phyloP scores from a whole-genome alignment of 2,888 invertebrate genomes.

The Globia sparganii region DNA sequence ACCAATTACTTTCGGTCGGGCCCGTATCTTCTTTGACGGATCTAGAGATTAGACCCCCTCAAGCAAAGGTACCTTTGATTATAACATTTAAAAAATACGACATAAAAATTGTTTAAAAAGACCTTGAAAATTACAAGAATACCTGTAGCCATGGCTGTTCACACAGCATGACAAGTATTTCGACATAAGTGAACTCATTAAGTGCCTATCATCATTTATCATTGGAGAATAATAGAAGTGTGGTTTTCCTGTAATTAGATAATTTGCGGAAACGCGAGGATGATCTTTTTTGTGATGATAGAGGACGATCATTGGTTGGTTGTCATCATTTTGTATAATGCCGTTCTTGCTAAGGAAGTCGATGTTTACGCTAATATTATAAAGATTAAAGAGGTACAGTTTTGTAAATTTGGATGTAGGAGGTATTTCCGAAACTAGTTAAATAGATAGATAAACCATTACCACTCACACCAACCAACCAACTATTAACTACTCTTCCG shows the following conservation, averaged over 20 bases:
- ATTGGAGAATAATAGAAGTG: constrained; percentile 36
- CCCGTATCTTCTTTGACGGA: too few relatives aligned
- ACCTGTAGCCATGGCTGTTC: not conserved
- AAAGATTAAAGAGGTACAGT: not conserved
- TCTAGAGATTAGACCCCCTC: too few relatives aligned
- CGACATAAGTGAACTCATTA: constrained; percentile 42
- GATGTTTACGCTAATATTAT: not conserved
- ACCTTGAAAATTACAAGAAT: not conserved
- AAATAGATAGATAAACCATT: too few relatives aligned
- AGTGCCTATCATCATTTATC: constrained; percentile 33
- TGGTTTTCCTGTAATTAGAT: constrained; percentile 58
- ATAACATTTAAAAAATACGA: not conserved
- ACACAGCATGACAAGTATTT: constrained; percentile 44
- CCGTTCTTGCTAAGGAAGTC: not conserved
- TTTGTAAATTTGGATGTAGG: not conserved
- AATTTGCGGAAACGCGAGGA: constrained; percentile 45
- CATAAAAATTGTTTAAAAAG: too few relatives aligned
- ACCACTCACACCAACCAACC: too few relatives aligned
- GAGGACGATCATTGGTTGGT: not conserved
- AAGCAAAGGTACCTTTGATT: not conserved
- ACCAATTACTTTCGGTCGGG: too few relatives aligned
- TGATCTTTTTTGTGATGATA: constrained; percentile 38
- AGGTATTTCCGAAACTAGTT: not conserved
- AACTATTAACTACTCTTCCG: not conserved
- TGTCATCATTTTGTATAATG: constrained; percentile 10